These are phyloP conservation scores for Mantis religiosa DNA, from an alignment of 2,888 invertebrate species.

Conservation along the genomic window DNA sequence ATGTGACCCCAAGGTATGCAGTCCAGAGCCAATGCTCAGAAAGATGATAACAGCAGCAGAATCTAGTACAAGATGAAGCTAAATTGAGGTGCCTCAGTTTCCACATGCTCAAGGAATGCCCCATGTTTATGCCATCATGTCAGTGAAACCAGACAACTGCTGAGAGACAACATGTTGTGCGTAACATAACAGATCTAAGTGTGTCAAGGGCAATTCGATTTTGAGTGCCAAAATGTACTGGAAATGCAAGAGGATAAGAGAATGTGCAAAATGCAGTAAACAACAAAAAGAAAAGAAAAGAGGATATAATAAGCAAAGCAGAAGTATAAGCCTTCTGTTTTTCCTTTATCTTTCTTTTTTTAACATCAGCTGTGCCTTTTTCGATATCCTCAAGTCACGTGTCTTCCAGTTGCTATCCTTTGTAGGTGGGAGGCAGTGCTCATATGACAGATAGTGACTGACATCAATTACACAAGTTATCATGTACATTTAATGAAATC, in stretches of 20 bases:
- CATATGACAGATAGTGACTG: not conserved
- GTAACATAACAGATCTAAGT: not conserved
- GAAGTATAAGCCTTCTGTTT: not conserved
- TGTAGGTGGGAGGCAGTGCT: not conserved
- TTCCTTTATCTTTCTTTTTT: not conserved
- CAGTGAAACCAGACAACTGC: not conserved
- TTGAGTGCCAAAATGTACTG: slow-evolving; percentile 28
- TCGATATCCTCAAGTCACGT: not conserved
- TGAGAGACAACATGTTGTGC: not conserved
- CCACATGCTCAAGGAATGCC: slow-evolving; percentile 18
- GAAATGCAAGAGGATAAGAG: slow-evolving; percentile 12
- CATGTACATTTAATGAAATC: not conserved
- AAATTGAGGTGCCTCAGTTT: not conserved
- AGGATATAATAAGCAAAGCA: not conserved
- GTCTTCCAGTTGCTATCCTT: slow-evolving; percentile 6
- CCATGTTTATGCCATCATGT: not conserved
- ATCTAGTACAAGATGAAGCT: slow-evolving; percentile 35
- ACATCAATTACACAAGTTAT: not conserved
- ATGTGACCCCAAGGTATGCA: slow-evolving; percentile 86
- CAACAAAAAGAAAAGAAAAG: not conserved
- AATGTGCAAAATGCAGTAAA: not conserved
- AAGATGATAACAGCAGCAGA: slow-evolving; percentile 81
- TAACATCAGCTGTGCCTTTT: slow-evolving; percentile 4
- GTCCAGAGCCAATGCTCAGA: slow-evolving; percentile 83
- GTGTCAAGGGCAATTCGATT: not conserved